Percentiles rank a stretch among this genome's conserved stretches.
phyloP scores from a whole-genome alignment of 2,797 vertebrate species.

The Clamator glandarius region DNA sequence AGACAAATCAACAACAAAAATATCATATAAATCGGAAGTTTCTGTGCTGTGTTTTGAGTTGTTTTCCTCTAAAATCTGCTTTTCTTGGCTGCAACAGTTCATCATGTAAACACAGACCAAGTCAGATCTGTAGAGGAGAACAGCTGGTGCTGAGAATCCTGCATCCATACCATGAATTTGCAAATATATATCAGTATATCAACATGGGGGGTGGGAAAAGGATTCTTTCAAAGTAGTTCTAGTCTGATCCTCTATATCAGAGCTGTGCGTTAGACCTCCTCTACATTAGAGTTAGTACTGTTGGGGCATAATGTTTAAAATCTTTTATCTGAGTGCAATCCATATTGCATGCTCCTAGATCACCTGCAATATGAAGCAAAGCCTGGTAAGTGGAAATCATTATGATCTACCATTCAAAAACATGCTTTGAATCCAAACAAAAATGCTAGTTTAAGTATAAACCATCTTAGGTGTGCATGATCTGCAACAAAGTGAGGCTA shows the following conservation, averaged over 20 bases:
- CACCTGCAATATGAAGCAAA: not conserved
- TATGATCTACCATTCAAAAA: not conserved
- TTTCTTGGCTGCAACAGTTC: not conserved
- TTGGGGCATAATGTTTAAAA: not conserved
- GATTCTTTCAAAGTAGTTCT: not conserved
- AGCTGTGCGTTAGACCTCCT: not conserved
- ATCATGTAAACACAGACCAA: not conserved
- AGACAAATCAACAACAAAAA: slow-evolving; percentile 23
- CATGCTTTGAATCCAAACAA: not conserved
- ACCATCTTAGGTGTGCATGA: not conserved
- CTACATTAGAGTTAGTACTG: not conserved
- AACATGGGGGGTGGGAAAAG: not conserved
- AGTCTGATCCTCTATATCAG: not conserved
- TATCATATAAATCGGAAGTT: not conserved
- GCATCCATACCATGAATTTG: not conserved
- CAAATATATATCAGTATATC: not conserved
- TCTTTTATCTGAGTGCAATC: not conserved
- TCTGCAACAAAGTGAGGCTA: not conserved
- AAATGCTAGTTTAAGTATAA: not conserved
- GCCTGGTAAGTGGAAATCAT: not conserved
- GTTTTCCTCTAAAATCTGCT: slow-evolving; percentile 9
- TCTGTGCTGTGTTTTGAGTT: slow-evolving; percentile 18
- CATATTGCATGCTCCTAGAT: not conserved
- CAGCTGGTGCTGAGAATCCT: not conserved
- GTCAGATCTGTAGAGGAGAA: not conserved